These are phyloP conservation scores for Temnothorax rugatulus DNA, from an alignment of 2,888 invertebrate species.

Conservation along the genomic window DNA sequence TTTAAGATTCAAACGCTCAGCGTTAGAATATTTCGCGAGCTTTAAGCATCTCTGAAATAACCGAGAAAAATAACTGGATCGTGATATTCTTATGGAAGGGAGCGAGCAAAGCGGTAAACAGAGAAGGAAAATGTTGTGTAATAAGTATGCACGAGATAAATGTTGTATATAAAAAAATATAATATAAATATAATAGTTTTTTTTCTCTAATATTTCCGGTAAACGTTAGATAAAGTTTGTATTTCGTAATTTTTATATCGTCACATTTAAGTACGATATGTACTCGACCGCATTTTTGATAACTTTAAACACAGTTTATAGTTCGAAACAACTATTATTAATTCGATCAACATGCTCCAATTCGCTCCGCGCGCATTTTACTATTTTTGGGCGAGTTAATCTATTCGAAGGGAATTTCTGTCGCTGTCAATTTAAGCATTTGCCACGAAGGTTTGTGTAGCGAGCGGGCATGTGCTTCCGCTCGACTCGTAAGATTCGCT, in stretches of 20 bases:
- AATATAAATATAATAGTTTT: background rate
- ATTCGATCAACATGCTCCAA: background rate
- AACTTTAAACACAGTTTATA: background rate
- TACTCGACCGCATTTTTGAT: background rate
- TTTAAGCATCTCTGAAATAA: constrained; percentile 9
- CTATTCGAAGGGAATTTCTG: background rate
- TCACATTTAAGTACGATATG: background rate
- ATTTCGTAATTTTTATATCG: background rate
- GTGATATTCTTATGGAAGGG: background rate
- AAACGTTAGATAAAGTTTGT: background rate
- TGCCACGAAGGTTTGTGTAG: background rate
- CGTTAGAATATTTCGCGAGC: constrained; percentile 4
- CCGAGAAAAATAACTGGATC: background rate
- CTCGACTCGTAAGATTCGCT: constrained; percentile 53
- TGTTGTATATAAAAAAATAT: background rate
- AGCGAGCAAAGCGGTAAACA: background rate
- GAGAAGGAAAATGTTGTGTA: background rate
- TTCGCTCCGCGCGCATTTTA: background rate
- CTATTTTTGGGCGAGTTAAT: background rate
- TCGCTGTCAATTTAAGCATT: constrained; percentile 19
- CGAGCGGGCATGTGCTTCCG: constrained; percentile 34
- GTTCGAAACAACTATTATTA: background rate
- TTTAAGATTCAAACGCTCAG: constrained; percentile 15
- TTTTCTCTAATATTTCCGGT: background rate
- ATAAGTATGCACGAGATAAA: background rate